Evolutionary conservation across 1,140 invertebrate genomes (phyloP).

Genomic region (Formica exsecta): DNA sequence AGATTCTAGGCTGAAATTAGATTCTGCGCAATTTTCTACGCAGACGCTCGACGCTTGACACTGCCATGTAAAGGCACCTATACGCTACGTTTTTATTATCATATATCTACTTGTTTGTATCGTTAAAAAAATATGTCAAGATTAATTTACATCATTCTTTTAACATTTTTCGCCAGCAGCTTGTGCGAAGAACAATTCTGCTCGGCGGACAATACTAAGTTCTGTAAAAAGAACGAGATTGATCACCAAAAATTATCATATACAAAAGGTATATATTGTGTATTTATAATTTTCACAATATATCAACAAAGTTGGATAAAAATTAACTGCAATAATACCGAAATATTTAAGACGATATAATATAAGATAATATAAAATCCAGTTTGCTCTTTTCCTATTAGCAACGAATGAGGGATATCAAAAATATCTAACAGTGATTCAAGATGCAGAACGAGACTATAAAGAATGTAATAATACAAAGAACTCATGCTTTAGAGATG

Average conservation of each 20-base stretch:
- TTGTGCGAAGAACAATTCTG: slow-evolving; percentile 61
- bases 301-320: neutral
- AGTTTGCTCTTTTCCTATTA: neutral
- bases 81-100: too few species aligned
- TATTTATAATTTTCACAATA: neutral
- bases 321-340: neutral
- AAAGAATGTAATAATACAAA: slow-evolving; percentile 81
- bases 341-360: neutral
- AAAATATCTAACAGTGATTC: slow-evolving; percentile 76
- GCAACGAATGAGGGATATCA: slow-evolving; percentile 76
- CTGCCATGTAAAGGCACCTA: too few species aligned
- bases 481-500: slow-evolving; percentile 89
- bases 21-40: too few species aligned
- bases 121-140: neutral
- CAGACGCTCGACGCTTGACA: too few species aligned
- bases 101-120: too few species aligned
- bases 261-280: slow-evolving; percentile 58
- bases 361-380: neutral
- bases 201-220: neutral
- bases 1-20: too few species aligned
- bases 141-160: slow-evolving; percentile 41
- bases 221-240: slow-evolving; percentile 35
- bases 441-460: slow-evolving; percentile 76
- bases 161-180: neutral
- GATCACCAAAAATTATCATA: slow-evolving; percentile 26